These are phyloP conservation scores for Sebastes itinus DNA, from an alignment of 2,797 vertebrate genomes.

Conservation along the genomic window DNA sequence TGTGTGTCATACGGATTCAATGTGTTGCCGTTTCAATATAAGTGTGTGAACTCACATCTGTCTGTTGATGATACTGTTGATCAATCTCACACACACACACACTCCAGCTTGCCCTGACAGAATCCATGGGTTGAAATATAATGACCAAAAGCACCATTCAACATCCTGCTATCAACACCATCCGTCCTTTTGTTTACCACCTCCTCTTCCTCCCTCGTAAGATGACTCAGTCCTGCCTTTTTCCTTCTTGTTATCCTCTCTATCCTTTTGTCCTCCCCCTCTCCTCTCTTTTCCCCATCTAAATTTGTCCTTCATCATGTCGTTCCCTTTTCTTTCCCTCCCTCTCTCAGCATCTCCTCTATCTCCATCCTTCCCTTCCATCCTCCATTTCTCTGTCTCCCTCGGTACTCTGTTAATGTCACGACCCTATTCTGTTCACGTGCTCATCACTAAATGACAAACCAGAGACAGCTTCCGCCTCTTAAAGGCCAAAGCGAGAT, in stretches of 20 bases:
- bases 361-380: neutral
- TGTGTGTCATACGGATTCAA: neutral
- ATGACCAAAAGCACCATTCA: constrained; percentile 44
- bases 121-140: constrained; percentile 52
- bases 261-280: neutral
- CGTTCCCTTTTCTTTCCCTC: neutral
- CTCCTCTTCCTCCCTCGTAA: constrained; percentile 32
- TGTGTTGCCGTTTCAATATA: constrained; percentile 38
- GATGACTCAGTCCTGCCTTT: constrained; percentile 34
- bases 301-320: neutral
- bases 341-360: neutral
- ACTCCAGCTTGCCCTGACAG: constrained; percentile 20
- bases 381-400: neutral
- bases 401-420: constrained; percentile 49
- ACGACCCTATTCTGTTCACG: constrained; percentile 70
- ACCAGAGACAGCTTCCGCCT: constrained; percentile 70
- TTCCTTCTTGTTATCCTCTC: neutral
- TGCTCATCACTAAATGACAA: constrained; percentile 79
- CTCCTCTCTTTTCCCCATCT: neutral
- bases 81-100: neutral
- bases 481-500: constrained; percentile 74
- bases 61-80: constrained; percentile 44
- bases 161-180: constrained; percentile 48
- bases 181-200: constrained; percentile 52
- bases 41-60: constrained; percentile 53